Evolutionary conservation across 2,797 vertebrate species (phyloP), one percentile per base, ranked within the genome.

Genomic region (Anableps anableps): DNA sequence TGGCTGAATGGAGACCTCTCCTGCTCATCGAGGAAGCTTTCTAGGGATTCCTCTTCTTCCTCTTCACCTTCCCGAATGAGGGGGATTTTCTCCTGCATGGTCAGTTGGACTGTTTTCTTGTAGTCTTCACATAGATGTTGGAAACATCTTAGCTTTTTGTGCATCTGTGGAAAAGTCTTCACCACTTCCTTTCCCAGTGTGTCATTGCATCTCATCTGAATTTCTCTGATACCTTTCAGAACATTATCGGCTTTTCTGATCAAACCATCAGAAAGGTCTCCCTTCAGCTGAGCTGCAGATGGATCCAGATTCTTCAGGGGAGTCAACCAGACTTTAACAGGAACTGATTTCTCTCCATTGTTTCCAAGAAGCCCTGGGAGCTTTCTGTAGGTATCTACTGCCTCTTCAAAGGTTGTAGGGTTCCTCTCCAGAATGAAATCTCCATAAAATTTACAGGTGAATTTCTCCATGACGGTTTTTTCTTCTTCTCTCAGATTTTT

Each of bases 381-480:
- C 2, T 87, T 2, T 0, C 0, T 1, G 34, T 84, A 91, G 5
- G 89, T 71, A 26, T 89, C 74, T 23, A 92, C 81, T n/a, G 88
- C 90, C 0, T 87, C 85, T 68, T 23, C 5, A 79, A 86, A 91
- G 4, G 83, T 77, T 10, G 41, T 7, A 29, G 91, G 90, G 47
- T 85, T 85, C 23, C 4, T 76, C 1, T 85, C 2, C 0, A 91
- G 84, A 43, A 80, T 29, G 16, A 94, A 88, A 72, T 94, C 93
- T 1, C 88, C 90, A 5, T 86, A 79, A 81, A 91, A 94, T 5
- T 76, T 93, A 72, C 92, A 95, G 45, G 81, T 79, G 9, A 91
- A 90, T 26, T 53, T 91, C 0, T 90, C 6, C 1, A 50, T 81
- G 41, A 90, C 75, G n/a, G 8, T 62, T 62, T 34, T 34, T n/a